Evolutionary conservation across 2,113 vertebrate genomes (phyloP).

Genomic region (Thamnaconus septentrionalis): DNA sequence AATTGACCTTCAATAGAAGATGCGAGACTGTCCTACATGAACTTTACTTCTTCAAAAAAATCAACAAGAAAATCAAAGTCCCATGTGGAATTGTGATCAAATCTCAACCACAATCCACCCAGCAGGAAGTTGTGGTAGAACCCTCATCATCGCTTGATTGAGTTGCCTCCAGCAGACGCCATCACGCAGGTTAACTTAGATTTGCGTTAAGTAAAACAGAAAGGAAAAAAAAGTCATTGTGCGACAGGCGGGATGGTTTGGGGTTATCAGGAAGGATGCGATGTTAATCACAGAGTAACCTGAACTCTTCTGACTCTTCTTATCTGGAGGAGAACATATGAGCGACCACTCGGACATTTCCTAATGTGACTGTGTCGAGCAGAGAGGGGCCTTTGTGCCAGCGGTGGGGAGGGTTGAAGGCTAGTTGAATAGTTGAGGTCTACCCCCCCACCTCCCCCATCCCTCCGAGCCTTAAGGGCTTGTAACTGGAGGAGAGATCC

Average conservation of each 20-base stretch:
- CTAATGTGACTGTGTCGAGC: conserved; percentile 62
- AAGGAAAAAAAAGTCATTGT: conserved; percentile 36
- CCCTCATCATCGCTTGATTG: neutral
- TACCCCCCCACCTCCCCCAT: neutral
- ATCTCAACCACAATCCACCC: too few species aligned
- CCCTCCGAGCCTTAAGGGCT: conserved; percentile 55
- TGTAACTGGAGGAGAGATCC: conserved; percentile 65
- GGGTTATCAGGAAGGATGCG: conserved; percentile 68
- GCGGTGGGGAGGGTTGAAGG: conserved; percentile 46
- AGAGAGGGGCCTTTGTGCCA: conserved; percentile 62
- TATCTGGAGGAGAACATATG: conserved; percentile 69
- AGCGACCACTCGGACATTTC: conserved; percentile 73
- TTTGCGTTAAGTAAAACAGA: conserved; percentile 42
- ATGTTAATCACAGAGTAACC: conserved; percentile 70
- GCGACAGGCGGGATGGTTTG: conserved; percentile 27
- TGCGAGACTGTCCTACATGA: too few species aligned
- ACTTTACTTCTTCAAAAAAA: too few species aligned
- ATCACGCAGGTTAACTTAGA: conserved; percentile 42
- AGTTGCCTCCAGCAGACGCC: conserved; percentile 9
- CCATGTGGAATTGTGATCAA: neutral
- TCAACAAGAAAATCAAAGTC: neutral
- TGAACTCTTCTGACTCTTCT: conserved; percentile 60
- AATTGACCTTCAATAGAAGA: too few species aligned
- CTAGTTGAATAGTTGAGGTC: conserved; percentile 41
- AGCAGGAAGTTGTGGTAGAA: neutral